Percentiles rank a stretch among this genome's conserved stretches.
Conservation (phyloP, 2,888 invertebrate genomes). For the Thereva unica region DNA sequence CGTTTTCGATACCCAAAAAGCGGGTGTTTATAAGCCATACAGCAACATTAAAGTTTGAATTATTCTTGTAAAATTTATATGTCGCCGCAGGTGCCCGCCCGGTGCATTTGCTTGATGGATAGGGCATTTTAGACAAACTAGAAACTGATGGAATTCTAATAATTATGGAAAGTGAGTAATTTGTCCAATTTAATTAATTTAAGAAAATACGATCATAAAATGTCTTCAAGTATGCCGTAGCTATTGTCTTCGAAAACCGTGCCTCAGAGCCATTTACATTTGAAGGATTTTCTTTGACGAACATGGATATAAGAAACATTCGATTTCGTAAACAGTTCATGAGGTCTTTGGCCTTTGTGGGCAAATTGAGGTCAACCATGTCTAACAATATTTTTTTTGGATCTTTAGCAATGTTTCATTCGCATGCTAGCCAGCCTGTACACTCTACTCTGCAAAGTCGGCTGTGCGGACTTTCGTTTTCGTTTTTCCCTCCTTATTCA, state of each 20-base stretch:
- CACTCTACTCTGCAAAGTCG: no score
- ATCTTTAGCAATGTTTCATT: constrained; percentile 10
- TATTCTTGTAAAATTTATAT: no score
- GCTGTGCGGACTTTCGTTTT: no score
- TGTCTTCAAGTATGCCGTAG: no score
- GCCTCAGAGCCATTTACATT: not conserved
- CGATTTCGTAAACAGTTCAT: not conserved
- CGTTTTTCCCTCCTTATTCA: no score
- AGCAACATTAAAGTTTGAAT: constrained; percentile 1
- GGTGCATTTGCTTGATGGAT: constrained; percentile 30
- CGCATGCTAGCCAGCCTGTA: not conserved
- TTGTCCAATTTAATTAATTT: constrained; percentile 5
- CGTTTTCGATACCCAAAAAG: not conserved
- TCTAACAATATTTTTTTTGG: constrained; percentile 16
- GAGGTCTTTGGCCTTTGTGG: constrained; percentile 34
- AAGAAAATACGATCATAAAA: constrained; percentile 22
- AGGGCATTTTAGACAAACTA: constrained; percentile 27
- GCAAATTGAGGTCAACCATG: constrained; percentile 26
- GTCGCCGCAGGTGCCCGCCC: not conserved
- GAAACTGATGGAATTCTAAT: constrained; percentile 6
- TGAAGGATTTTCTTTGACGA: constrained; percentile 16
- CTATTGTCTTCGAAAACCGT: no score
- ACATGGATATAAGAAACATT: no score
- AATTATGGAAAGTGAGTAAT: constrained; percentile 23
- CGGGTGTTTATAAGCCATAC: constrained; percentile 12